Percentiles rank a stretch among this genome's conserved stretches.
These are phyloP conservation scores for Xylocampa areola DNA, from an alignment of 2,888 invertebrate species.

Conservation along the genomic window DNA sequence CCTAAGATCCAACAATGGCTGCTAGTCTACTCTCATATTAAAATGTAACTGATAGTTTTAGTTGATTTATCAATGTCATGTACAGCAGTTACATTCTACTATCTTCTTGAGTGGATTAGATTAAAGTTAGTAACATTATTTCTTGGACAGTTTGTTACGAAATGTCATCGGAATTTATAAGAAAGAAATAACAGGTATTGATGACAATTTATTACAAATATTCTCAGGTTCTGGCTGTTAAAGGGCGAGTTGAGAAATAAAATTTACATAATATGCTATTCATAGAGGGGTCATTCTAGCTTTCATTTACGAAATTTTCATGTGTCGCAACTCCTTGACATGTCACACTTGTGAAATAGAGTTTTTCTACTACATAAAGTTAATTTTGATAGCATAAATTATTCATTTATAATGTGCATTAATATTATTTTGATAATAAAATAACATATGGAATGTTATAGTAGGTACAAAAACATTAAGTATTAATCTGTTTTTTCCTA, in stretches of 20 bases:
- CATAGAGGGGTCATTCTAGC: constrained; percentile 33
- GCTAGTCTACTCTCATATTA: too few species aligned
- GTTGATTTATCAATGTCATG: too few species aligned
- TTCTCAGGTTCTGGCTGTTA: constrained; percentile 24
- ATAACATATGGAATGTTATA: too few species aligned
- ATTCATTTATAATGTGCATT: not conserved
- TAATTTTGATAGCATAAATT: constrained; percentile 11
- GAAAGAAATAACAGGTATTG: constrained; percentile 10
- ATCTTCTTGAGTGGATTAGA: too few species aligned
- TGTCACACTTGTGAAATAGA: constrained; percentile 30
- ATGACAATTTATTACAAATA: constrained; percentile 24
- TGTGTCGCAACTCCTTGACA: constrained; percentile 18
- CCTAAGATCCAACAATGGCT: too few species aligned
- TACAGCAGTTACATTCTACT: too few species aligned
- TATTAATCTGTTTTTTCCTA: not conserved
- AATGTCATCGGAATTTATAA: constrained; percentile 26
- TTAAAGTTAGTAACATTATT: constrained; percentile 1
- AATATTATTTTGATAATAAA: not conserved
- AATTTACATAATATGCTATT: constrained; percentile 41
- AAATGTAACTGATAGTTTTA: too few species aligned
- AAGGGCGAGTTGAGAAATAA: constrained; percentile 50
- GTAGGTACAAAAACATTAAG: too few species aligned
- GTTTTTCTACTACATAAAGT: constrained; percentile 12
- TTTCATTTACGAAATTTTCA: constrained; percentile 49
- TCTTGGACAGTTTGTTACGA: constrained; percentile 7